Conservation (phyloP, 2,888 invertebrate species). For the Agriotes lineatus region DNA sequence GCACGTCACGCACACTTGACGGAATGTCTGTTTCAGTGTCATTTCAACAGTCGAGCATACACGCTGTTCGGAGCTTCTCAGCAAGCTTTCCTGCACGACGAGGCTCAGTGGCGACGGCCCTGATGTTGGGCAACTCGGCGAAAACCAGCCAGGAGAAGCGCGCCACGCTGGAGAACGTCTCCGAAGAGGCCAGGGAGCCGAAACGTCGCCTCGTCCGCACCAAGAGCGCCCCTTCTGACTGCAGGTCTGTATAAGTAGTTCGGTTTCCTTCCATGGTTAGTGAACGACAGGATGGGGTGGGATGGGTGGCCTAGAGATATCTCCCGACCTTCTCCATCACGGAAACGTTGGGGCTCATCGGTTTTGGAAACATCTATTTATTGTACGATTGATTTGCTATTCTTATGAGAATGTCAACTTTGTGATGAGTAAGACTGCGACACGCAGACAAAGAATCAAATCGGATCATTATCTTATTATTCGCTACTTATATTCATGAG, state of each 20-base stretch:
- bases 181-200: slow-evolving; percentile 58
- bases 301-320: slow-evolving; percentile 23
- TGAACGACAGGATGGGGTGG: neutral
- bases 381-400: slow-evolving; percentile 24
- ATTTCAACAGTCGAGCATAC: slow-evolving; percentile 65
- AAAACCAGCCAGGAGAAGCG: slow-evolving; percentile 56
- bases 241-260: slow-evolving; percentile 35
- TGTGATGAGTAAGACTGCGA: neutral
- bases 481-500: too few relatives aligned
- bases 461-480: neutral
- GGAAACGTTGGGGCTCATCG: slow-evolving; percentile 26
- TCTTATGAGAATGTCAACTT: slow-evolving; percentile 11
- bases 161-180: slow-evolving; percentile 51
- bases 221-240: slow-evolving; percentile 51
- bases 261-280: too few relatives aligned
- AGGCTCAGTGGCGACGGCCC: slow-evolving; percentile 58
- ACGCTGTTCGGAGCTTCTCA: slow-evolving; percentile 65
- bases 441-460: neutral
- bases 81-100: slow-evolving; percentile 64
- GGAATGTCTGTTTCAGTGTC: slow-evolving; percentile 64
- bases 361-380: slow-evolving; percentile 19
- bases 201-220: slow-evolving; percentile 59
- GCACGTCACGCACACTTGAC: slow-evolving; percentile 27
- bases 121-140: slow-evolving; percentile 50
- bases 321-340: slow-evolving; percentile 25